Evolutionary conservation across 2,113 vertebrate genomes (phyloP).

Genomic region (Porphyrio hochstetteri): DNA sequence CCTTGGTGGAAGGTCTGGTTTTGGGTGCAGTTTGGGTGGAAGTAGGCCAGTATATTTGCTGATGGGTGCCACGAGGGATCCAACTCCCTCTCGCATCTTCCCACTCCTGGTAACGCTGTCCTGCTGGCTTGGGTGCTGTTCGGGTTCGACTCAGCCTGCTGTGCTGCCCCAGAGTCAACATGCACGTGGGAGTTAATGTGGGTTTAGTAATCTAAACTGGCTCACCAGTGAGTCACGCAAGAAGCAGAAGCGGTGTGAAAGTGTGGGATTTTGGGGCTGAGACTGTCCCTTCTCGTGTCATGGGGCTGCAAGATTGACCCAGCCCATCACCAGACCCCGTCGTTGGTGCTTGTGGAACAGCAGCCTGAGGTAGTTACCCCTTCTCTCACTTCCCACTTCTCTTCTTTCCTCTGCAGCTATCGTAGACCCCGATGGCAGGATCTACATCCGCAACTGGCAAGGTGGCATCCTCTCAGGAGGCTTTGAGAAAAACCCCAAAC

Average conservation of each 20-base stretch:
- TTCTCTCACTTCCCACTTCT: neutral
- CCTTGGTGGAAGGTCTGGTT: neutral
- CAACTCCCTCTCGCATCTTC: neutral
- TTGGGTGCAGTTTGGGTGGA: neutral
- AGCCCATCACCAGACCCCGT: neutral
- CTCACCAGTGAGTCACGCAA: fast-evolving
- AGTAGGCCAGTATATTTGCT: neutral
- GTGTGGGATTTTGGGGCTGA: neutral
- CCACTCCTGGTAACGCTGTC: neutral
- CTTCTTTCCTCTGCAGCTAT: constrained; percentile 75
- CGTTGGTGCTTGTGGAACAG: neutral
- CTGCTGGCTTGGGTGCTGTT: neutral
- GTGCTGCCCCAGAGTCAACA: neutral
- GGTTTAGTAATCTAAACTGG: neutral
- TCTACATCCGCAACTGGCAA: constrained; percentile 93
- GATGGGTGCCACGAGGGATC: neutral
- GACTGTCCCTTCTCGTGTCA: neutral
- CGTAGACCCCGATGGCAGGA: constrained; percentile 92
- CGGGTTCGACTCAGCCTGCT: neutral
- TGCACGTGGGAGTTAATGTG: neutral
- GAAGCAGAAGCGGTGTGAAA: neutral
- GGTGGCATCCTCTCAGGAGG: constrained; percentile 93
- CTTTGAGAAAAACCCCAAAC: constrained; percentile 98
- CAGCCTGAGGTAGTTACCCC: no score
- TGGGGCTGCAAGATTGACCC: neutral